Evolutionary conservation across 2,888 invertebrate genomes (phyloP), one percentile per base, ranked within the genome.

Genomic region (Caenorhabditis plicata): DNA sequence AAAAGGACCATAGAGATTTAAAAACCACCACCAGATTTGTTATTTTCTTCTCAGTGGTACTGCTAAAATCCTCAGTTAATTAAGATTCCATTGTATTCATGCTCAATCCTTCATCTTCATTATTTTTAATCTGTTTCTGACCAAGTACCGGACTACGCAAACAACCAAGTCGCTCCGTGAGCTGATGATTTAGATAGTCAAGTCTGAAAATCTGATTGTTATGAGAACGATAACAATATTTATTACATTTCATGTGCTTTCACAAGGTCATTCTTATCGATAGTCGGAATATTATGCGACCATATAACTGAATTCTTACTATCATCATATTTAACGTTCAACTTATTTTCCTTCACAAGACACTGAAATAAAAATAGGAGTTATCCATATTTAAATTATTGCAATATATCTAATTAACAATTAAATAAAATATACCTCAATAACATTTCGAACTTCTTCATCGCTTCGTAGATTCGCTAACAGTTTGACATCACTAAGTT

Each of bases 21-120:
- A n/a, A n/a, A n/a, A n/a, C n/a, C n/a, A n/a, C n/a, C n/a, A n/a
- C n/a, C n/a, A n/a, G n/a, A n/a, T n/a, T n/a, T n/a, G n/a, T n/a
- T n/a, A n/a, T n/a, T n/a, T n/a, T n/a, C n/a, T n/a, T n/a, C n/a
- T n/a, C n/a, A n/a, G n/a, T n/a, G n/a, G n/a, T n/a, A n/a, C n/a
- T n/a, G n/a, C n/a, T n/a, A n/a, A n/a, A n/a, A n/a, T n/a, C n/a
- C n/a, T n/a, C n/a, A 17, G 33, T 36, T 9, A 11, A 15, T 38
- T 15, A 33, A 25, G 38, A 38, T 13, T 53, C 52, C 19, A 39
- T 29, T 26, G 48, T 25, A 13, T 46, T 40, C 63, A 64, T 62
- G 40, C 63, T 64, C 17, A 69, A 53, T 15, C 69, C 69, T 23
- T 69, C 69, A 38, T 69, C 69, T 4, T 69, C 69, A 36, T 61